A percentile compares a stretch with the other conserved stretches of the same genome.
These are phyloP conservation scores for Chaetops frenatus DNA, from an alignment of 2,113 vertebrate genomes.

Conservation along the genomic window DNA sequence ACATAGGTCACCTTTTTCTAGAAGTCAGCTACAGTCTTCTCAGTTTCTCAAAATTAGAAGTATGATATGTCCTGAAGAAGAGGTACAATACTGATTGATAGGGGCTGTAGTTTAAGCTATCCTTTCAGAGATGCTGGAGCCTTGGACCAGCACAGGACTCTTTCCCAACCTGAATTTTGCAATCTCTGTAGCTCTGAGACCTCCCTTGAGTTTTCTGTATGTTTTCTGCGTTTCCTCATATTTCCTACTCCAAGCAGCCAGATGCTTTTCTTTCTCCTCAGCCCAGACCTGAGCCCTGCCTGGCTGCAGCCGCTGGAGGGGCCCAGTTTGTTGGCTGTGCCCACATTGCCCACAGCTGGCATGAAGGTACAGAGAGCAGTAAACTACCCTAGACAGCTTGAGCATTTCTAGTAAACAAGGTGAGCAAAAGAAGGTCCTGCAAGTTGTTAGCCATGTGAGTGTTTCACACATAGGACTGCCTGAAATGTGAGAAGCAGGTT, in stretches of 20 bases:
- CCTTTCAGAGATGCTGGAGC: not conserved
- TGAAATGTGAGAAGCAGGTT: not conserved
- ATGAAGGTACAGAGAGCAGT: not conserved
- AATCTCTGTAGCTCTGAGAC: not conserved
- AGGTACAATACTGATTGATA: not conserved
- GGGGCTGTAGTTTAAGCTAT: not conserved
- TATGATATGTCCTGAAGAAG: not conserved
- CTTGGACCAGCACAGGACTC: not conserved
- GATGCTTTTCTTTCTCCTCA: not conserved
- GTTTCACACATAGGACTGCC: not conserved
- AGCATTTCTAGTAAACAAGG: not conserved
- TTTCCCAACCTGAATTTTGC: not conserved
- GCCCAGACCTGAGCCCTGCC: not conserved
- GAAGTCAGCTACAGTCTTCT: not conserved
- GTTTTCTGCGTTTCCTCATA: not conserved
- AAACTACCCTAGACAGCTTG: not conserved
- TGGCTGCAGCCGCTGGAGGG: not conserved
- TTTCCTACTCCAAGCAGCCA: not conserved
- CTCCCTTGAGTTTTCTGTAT: not conserved
- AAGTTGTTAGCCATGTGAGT: not conserved
- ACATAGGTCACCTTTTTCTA: not conserved
- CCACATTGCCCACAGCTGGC: no score
- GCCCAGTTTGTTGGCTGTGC: not conserved
- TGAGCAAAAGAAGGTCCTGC: not conserved
- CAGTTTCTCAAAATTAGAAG: not conserved